Evolutionary conservation across 2,113 vertebrate genomes (phyloP).

Genomic region (Pandion haliaetus): DNA sequence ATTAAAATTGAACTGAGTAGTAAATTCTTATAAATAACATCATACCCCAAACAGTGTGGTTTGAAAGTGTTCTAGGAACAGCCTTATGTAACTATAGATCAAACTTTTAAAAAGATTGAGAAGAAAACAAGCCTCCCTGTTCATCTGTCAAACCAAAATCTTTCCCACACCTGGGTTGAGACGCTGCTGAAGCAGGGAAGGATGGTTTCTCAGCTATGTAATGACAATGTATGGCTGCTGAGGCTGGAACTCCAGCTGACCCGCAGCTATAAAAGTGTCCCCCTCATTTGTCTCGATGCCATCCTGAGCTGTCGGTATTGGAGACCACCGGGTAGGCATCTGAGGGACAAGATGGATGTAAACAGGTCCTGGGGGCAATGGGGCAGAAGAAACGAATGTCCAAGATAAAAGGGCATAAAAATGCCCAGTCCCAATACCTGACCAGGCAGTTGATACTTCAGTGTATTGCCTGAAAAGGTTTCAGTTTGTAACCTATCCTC

Average conservation of each 20-base stretch:
- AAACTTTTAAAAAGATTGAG: background rate
- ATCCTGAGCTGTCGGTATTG: background rate
- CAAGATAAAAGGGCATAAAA: background rate
- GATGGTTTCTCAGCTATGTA: background rate
- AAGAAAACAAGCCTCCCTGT: background rate
- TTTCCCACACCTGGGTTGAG: background rate
- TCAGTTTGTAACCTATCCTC: background rate
- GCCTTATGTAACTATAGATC: background rate
- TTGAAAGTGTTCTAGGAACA: background rate
- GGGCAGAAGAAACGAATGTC: background rate
- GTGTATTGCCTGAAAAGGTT: background rate
- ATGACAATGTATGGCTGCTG: background rate
- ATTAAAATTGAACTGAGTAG: background rate
- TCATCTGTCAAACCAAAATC: background rate
- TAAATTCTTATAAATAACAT: background rate
- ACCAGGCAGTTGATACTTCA: background rate
- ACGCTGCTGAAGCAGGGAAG: background rate
- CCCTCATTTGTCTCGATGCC: background rate
- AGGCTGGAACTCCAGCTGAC: background rate
- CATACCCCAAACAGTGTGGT: background rate
- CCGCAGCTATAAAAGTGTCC: background rate
- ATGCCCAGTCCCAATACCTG: background rate
- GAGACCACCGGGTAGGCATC: background rate
- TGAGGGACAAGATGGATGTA: background rate
- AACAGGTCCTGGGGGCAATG: background rate